Evolutionary conservation across 1,140 invertebrate genomes (phyloP).

Genomic region (Holcopasites calliopsidis): DNA sequence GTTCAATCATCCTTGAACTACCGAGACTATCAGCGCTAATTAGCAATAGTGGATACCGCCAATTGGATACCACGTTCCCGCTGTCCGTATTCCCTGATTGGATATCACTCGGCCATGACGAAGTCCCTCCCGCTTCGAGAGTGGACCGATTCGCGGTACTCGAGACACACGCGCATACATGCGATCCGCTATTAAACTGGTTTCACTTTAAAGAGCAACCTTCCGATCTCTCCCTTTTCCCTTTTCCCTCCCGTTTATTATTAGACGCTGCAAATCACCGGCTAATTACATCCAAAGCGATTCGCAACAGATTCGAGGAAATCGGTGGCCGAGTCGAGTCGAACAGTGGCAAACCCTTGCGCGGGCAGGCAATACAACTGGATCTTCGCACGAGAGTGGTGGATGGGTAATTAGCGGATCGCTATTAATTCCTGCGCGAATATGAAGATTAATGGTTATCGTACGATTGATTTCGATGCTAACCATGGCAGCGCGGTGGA

Average conservation of each 20-base stretch:
- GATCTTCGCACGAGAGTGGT: background rate
- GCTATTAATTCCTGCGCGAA: background rate
- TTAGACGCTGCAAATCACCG: conserved; percentile 59
- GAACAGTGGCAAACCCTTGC: conserved; percentile 27
- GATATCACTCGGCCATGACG: conserved; percentile 66
- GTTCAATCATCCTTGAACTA: conserved; percentile 53
- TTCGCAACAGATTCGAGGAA: conserved; percentile 2
- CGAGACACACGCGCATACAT: background rate
- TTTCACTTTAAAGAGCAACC: conserved; percentile 46
- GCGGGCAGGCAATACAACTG: background rate
- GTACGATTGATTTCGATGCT: background rate
- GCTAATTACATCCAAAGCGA: conserved; percentile 66
- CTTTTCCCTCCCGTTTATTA: conserved; percentile 21
- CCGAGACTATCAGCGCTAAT: conserved; percentile 60
- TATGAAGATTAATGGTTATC: background rate
- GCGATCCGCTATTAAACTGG: conserved; percentile 57
- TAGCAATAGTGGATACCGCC: conserved; percentile 58
- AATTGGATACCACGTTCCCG: conserved; percentile 65
- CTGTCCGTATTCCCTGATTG: conserved; percentile 62
- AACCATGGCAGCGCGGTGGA: background rate
- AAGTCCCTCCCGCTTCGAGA: conserved; percentile 63
- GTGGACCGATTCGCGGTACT: conserved; percentile 13
- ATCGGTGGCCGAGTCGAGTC: background rate
- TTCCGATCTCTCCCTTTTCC: conserved; percentile 21
- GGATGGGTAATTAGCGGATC: background rate